Conservation (phyloP, 2,113 vertebrate genomes). For the Ginglymostoma cirratum region DNA sequence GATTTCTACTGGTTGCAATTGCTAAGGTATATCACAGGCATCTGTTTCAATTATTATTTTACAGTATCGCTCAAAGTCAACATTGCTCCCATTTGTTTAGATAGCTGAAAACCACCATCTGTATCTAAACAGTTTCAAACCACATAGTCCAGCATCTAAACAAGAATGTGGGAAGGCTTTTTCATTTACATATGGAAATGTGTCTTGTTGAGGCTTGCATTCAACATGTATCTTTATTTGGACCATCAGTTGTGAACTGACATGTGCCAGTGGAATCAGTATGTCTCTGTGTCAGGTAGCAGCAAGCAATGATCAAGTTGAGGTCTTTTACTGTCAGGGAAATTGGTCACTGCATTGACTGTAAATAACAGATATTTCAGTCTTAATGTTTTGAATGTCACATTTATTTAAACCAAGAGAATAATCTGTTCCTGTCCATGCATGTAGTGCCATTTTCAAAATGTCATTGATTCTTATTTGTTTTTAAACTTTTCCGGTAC, state of each 20-base stretch:
- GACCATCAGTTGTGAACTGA: not conserved
- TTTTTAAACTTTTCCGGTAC: not conserved
- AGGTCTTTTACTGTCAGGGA: not conserved
- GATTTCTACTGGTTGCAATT: not conserved
- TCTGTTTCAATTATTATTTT: not conserved
- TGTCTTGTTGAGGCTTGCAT: not conserved
- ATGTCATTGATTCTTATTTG: not conserved
- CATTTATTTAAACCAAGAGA: not conserved
- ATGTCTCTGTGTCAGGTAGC: not conserved
- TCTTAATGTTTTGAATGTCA: not conserved
- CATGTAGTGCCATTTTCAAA: not conserved
- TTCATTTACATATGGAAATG: not conserved
- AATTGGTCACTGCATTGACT: not conserved
- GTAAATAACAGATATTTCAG: not conserved
- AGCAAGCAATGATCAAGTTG: not conserved
- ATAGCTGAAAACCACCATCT: not conserved
- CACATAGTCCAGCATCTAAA: not conserved
- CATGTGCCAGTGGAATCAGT: not conserved
- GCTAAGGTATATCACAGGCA: not conserved
- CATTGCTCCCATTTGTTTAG: not conserved
- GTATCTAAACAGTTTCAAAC: not conserved
- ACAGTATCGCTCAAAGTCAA: not conserved
- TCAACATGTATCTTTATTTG: not conserved
- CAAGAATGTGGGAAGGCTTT: not conserved
- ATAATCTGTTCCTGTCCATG: not conserved